Conservation (phyloP, 2,113 vertebrate species). For the Aspidoscelis tigris region DNA sequence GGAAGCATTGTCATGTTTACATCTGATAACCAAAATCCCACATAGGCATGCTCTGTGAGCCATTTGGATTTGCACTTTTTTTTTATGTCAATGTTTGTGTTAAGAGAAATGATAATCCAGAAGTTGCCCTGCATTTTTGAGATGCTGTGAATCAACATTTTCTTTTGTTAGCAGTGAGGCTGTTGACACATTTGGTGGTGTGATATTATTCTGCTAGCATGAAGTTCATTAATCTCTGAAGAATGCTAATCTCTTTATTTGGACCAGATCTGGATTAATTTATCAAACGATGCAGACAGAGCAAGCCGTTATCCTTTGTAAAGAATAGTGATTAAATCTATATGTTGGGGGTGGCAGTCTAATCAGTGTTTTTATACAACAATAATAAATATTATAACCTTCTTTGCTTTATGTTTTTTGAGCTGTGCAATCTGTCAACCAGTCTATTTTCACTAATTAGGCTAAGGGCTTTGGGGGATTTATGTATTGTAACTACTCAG, state of each 20-base stretch:
- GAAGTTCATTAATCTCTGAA: slow-evolving; percentile 62
- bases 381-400: slow-evolving; percentile 64
- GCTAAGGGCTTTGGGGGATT: slow-evolving; percentile 54
- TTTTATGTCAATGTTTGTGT: neutral
- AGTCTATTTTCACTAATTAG: slow-evolving; percentile 71
- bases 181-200: slow-evolving; percentile 12
- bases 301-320: slow-evolving; percentile 60
- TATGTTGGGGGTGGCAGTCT: slow-evolving; percentile 50
- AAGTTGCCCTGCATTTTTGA: neutral
- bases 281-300: slow-evolving; percentile 50
- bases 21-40: neutral
- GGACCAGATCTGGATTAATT: slow-evolving; percentile 66
- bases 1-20: too few species aligned
- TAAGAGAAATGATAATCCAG: neutral
- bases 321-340: slow-evolving; percentile 62
- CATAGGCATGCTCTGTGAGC: too few species aligned
- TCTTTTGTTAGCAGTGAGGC: slow-evolving; percentile 14
- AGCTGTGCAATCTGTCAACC: slow-evolving; percentile 65
- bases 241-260: slow-evolving; percentile 61
- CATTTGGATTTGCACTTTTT: neutral
- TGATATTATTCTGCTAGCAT: slow-evolving; percentile 34
- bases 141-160: neutral
- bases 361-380: slow-evolving; percentile 58
- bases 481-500: slow-evolving; percentile 54
- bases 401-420: slow-evolving; percentile 63